Evolutionary conservation across 2,888 invertebrate genomes (phyloP), one percentile per base, ranked within the genome.

Genomic region (Arctia plantaginis): DNA sequence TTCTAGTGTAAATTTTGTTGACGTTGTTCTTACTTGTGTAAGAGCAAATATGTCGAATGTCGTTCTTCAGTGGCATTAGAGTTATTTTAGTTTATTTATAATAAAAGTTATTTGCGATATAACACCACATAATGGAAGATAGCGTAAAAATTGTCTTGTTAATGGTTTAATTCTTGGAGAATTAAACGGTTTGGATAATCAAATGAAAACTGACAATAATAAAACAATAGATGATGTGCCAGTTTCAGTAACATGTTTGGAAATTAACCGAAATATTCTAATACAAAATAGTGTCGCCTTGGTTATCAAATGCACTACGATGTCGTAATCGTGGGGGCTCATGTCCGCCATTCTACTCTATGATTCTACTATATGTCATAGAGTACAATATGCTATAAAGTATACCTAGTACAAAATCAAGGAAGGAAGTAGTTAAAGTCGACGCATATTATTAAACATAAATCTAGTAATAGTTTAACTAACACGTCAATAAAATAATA

Each of bases 1-100:
- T 27, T 66, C 44, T 69, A 66, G 51, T 66, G 27, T 65, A 41
- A 35, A n/a, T n/a, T n/a, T n/a, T n/a, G n/a, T n/a, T n/a, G n/a
- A n/a, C n/a, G n/a, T 59, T 27, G 4, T 27, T 4, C 18, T n/a
- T 62, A 27, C 13, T 30, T 30, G 30, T 18, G 59, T 59, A 13
- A 4, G 62, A 62, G 18, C 18, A 30, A 62, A 62, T 62, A 18
- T 62, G 18, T 62, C 62, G 12, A 62, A 18, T 12, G 8, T 30
- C 4, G 18, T 30, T 15, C 62, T 30, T 62, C 27, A 62, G 3
- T 30, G 7, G 18, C 15, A 30, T 30, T 55, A 12, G 12, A 27
- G 15, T 7, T 62, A 13, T 30, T 55, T 23, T 23, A 23, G 23
- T 23, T 7, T 6, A 6, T 59, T 59, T 27, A 59, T 59, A 27